Base-by-base conservation (phyloP, 2,113 vertebrate species). In the Siniperca knerii region DNA sequence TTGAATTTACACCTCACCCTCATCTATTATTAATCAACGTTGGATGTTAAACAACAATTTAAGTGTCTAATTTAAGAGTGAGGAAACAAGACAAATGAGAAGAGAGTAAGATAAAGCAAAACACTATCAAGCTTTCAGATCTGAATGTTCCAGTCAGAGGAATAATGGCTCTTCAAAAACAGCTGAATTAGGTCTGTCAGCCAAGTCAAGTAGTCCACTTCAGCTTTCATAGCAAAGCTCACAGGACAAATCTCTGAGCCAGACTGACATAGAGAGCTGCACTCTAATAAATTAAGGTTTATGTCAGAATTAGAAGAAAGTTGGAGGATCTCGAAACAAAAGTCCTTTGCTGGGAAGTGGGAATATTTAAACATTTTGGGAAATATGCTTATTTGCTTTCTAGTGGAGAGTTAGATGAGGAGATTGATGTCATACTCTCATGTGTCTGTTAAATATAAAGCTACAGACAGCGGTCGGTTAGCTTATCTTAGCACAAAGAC, bases 221-320 rank as follows among this genome's bases (percentile, higher is more conserved):
- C 0, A 73, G 82, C 37, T 87, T 79, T 68, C 44, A 55, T 15
- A 21, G 52, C 48, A 75, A 67, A 54, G 57, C 79, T 80, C 61
- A n/a, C 2, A 60, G 71, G 77, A 82, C 70, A 71, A 48, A 76
- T 69, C 16, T 81, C 50, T 1, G 18, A 67, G 21, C 13, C 42
- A n/a, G 40, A 48, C 74, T 35, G 40, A 66, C 65, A 15, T 16
- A 66, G 79, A 85, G 3, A 40, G 2, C 52, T 40, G 7, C 21
- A 18, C 12, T 60, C 21, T 55, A 18, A 75, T 52, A 57, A 71
- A 69, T 78, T 33, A n/a, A 46, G 40, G 75, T 77, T 72, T 8
- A 35, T 72, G 50, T 67, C 35, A 25, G 67, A 42, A 20, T 52
- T 4, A 33, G 23, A 52, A 29, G 8, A 76, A 54, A 55, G 48